These are phyloP conservation scores for Emys orbicularis DNA, from an alignment of 2,797 vertebrate genomes.

Conservation along the genomic window DNA sequence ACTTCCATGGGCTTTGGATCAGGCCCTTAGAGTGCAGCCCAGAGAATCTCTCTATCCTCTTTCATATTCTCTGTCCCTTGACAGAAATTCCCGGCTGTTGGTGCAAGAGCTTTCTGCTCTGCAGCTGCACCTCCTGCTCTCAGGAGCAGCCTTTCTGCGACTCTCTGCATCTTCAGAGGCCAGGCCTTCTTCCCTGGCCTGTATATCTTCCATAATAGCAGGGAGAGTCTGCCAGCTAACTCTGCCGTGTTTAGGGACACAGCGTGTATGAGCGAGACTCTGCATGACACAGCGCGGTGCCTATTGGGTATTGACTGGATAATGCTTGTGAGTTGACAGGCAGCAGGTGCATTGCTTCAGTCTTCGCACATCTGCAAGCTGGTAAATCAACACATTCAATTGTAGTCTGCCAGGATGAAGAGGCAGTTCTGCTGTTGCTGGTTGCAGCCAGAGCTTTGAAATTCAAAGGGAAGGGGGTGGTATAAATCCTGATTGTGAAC, in stretches of 20 bases:
- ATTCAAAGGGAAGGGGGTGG: neutral
- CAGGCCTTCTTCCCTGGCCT: no score
- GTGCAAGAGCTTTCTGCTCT: neutral
- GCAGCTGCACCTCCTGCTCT: neutral
- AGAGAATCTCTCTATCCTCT: neutral
- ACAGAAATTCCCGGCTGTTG: neutral
- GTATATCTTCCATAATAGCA: neutral
- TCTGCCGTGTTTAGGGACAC: neutral
- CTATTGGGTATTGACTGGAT: neutral
- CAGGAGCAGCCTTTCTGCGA: neutral
- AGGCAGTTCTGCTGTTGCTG: neutral
- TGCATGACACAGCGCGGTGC: neutral
- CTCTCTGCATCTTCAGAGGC: neutral
- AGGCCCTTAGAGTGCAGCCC: neutral
- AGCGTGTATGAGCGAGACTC: neutral
- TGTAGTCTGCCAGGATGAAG: neutral
- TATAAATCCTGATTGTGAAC: neutral
- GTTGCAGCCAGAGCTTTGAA: neutral
- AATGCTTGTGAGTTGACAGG: neutral
- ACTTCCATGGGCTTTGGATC: neutral
- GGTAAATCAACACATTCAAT: neutral
- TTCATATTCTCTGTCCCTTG: neutral
- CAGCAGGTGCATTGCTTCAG: neutral
- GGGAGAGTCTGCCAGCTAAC: neutral
- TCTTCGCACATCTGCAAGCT: neutral